Conservation (phyloP, 1,140 invertebrate species). For the Brachionus angularis region DNA sequence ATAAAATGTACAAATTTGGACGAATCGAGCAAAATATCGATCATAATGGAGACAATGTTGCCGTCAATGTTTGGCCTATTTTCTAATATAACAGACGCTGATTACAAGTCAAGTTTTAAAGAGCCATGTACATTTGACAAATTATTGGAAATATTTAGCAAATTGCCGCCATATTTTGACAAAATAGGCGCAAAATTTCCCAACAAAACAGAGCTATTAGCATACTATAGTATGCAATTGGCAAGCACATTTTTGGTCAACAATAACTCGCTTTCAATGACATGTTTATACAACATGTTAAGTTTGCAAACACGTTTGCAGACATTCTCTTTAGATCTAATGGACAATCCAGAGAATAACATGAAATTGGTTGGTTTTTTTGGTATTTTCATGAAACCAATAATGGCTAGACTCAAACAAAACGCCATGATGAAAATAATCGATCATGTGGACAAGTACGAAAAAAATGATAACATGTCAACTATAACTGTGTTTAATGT, state of each 20-base stretch:
- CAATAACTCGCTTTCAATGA: constrained; percentile 37
- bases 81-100: constrained; percentile 8
- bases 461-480: constrained; percentile 37
- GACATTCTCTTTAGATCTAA: constrained; percentile 29
- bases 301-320: constrained; percentile 25
- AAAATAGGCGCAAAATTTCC: constrained; percentile 18
- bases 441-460: constrained; percentile 25
- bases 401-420: constrained; percentile 38
- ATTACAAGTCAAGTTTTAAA: constrained; percentile 19
- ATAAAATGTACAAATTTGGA: neutral
- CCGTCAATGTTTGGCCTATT: constrained; percentile 41
- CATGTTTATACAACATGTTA: constrained; percentile 42
- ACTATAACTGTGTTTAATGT: neutral
- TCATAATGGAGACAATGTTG: constrained; percentile 27
- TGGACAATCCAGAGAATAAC: constrained; percentile 29
- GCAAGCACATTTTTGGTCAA: constrained; percentile 40
- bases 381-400: constrained; percentile 36
- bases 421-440: constrained; percentile 41
- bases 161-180: constrained; percentile 40
- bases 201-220: constrained; percentile 4
- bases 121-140: constrained; percentile 39
- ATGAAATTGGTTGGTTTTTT: constrained; percentile 21
- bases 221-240: constrained; percentile 42
- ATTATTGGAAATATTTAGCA: constrained; percentile 28
- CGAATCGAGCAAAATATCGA: neutral